These are phyloP conservation scores for Choloepus didactylus DNA, from an alignment of 2,797 vertebrate genomes.

Conservation along the genomic window DNA sequence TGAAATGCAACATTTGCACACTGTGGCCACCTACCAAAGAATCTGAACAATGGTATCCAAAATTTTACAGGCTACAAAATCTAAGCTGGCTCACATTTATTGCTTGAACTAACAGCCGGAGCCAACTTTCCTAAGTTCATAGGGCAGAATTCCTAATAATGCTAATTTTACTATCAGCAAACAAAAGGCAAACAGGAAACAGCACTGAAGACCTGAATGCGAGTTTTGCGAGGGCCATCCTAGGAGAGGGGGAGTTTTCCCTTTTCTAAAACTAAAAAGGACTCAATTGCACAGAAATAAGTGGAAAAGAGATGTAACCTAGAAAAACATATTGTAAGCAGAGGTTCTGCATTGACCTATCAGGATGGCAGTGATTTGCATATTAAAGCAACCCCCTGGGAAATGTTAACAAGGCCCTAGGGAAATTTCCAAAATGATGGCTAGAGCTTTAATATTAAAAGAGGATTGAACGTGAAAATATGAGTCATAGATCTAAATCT, in stretches of 20 bases:
- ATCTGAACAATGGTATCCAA: constrained; percentile 69
- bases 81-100: constrained; percentile 69
- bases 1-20: constrained; percentile 78
- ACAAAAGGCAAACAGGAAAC: constrained; percentile 48
- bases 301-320: background rate
- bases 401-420: constrained; percentile 66
- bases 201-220: background rate
- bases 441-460: constrained; percentile 82
- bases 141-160: constrained; percentile 62
- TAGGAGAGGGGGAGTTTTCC: background rate
- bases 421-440: constrained; percentile 73
- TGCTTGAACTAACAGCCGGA: constrained; percentile 67
- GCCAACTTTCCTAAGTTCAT: constrained; percentile 74
- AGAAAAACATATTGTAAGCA: constrained; percentile 43
- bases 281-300: constrained; percentile 23
- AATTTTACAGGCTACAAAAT: constrained; percentile 79
- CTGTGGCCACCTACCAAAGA: constrained; percentile 77
- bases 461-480: constrained; percentile 78
- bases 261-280: background rate
- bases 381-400: constrained; percentile 49
- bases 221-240: background rate
- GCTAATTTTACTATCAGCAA: constrained; percentile 76
- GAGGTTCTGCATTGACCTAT: constrained; percentile 17
- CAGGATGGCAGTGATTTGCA: constrained; percentile 56
- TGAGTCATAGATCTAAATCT: constrained; percentile 77